Percentiles rank a stretch among this genome's conserved stretches.
phyloP scores from a whole-genome alignment of 2,888 invertebrate genomes.

The Drosophila limbata region DNA sequence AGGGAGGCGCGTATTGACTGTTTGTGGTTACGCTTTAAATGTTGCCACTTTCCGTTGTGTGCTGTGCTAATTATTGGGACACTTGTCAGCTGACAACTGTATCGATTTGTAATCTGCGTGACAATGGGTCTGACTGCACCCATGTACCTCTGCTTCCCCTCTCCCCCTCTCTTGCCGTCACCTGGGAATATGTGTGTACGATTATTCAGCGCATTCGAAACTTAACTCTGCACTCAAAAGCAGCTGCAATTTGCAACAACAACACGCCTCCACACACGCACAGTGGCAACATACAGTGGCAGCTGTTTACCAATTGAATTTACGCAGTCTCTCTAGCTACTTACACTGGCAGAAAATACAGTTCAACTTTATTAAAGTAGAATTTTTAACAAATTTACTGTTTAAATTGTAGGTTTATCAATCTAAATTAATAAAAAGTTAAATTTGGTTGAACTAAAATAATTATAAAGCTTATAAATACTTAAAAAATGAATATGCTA shows the following conservation, averaged over 20 bases:
- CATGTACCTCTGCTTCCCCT: neutral
- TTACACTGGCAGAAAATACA: constrained; percentile 29
- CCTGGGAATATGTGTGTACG: constrained; percentile 17
- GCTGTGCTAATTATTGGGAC: constrained; percentile 48
- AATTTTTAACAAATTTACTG: neutral
- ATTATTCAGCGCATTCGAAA: constrained; percentile 41
- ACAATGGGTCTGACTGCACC: constrained; percentile 33
- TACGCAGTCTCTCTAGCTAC: neutral
- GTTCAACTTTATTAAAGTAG: neutral
- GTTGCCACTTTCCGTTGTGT: constrained; percentile 13
- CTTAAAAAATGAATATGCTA: too few relatives aligned
- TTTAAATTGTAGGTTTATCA: neutral
- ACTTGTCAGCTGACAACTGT: constrained; percentile 20
- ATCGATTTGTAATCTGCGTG: constrained; percentile 46
- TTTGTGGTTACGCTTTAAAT: constrained; percentile 37
- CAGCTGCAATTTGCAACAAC: constrained; percentile 31
- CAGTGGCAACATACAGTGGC: neutral
- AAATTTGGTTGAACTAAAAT: too few relatives aligned
- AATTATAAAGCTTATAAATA: too few relatives aligned
- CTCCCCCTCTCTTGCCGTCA: neutral
- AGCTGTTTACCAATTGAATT: constrained; percentile 24
- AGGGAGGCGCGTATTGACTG: neutral
- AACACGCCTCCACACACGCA: constrained; percentile 15
- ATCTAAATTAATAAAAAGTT: neutral
- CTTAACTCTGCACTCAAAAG: constrained; percentile 42